These are phyloP conservation scores for Delphinus delphis DNA, from an alignment of 2,113 vertebrate species.

Conservation along the genomic window DNA sequence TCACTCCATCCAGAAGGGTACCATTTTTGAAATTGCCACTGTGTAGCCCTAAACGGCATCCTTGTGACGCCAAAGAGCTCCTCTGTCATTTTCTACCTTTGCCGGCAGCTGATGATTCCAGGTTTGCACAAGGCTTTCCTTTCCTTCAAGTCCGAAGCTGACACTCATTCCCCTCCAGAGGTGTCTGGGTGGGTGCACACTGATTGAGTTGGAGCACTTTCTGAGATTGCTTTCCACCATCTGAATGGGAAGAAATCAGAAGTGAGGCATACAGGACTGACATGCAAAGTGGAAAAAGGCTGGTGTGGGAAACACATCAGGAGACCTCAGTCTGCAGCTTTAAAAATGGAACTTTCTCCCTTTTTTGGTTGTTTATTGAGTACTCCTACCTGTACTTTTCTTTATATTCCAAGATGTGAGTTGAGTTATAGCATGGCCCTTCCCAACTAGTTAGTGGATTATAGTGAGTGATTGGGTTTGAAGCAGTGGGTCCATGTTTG, in stretches of 20 bases:
- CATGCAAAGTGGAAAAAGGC: not conserved
- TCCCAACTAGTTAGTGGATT: not conserved
- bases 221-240: constrained; percentile 16
- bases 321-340: not conserved
- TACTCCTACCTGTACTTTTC: not conserved
- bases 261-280: not conserved
- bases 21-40: constrained; percentile 27
- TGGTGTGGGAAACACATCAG: not conserved
- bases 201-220: constrained; percentile 24
- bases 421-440: not conserved
- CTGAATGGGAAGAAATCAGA: constrained; percentile 4
- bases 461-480: not conserved
- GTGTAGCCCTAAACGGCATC: constrained; percentile 12
- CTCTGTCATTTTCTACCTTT: constrained; percentile 51
- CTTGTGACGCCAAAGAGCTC: not conserved
- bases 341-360: not conserved
- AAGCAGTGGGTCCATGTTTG: not conserved
- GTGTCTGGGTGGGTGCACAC: not conserved
- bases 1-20: constrained; percentile 28
- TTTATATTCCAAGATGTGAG: not conserved
- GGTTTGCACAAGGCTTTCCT: constrained; percentile 10
- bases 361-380: not conserved
- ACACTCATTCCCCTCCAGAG: not conserved
- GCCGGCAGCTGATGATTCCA: not conserved
- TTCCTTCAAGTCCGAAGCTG: not conserved